These are phyloP conservation scores for Leptestheria dahalacensis DNA, from an alignment of 1,140 invertebrate genomes.

Conservation along the genomic window DNA sequence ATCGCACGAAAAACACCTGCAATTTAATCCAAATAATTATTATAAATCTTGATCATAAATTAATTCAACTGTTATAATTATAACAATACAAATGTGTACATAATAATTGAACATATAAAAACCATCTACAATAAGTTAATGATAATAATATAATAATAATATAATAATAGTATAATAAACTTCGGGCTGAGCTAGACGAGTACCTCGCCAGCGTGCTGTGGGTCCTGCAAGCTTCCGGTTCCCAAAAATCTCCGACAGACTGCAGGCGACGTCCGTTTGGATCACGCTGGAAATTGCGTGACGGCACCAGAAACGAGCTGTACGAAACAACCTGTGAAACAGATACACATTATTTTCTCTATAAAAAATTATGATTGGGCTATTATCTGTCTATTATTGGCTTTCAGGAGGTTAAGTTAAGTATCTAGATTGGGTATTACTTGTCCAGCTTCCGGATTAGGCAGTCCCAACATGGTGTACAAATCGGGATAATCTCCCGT, in stretches of 20 bases:
- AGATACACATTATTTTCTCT: neutral
- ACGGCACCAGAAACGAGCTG: slow-evolving; percentile 27
- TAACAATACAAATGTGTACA: too few relatives aligned
- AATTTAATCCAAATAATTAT: neutral
- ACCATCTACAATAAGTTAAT: too few relatives aligned
- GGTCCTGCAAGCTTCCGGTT: neutral
- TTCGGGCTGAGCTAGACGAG: neutral
- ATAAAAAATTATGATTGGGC: neutral
- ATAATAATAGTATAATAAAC: neutral
- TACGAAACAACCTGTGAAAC: slow-evolving; percentile 25
- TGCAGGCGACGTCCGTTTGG: neutral
- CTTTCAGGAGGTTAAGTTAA: neutral
- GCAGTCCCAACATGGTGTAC: slow-evolving; percentile 65
- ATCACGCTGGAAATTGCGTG: slow-evolving; percentile 11
- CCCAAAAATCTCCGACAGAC: neutral
- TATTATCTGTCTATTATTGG: neutral
- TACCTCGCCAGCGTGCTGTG: neutral
- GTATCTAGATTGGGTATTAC: slow-evolving; percentile 18
- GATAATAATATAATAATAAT: too few relatives aligned
- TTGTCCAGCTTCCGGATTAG: slow-evolving; percentile 65
- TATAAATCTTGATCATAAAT: neutral
- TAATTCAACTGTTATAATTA: too few relatives aligned
- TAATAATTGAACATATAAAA: too few relatives aligned
- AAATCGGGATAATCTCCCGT: slow-evolving; percentile 71
- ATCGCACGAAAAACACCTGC: slow-evolving; percentile 64